Conservation (phyloP, 2,888 invertebrate genomes). For the Aspidiotus destructor region DNA sequence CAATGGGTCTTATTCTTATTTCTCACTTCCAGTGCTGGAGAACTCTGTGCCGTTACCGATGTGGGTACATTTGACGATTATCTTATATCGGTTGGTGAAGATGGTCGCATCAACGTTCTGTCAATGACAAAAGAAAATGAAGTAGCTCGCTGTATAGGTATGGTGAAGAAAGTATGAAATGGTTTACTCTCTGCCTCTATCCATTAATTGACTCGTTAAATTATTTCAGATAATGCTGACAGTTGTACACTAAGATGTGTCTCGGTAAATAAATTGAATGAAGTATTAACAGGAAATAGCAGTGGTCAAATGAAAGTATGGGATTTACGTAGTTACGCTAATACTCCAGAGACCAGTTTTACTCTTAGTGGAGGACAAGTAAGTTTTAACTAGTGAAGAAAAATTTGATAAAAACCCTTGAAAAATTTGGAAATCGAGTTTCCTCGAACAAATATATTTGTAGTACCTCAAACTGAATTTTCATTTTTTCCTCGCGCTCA, state of each 20-base stretch:
- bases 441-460: no score
- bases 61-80: conserved; percentile 67
- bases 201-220: not conserved
- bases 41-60: conserved; percentile 62
- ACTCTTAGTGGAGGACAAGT: conserved; percentile 52
- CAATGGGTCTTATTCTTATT: not conserved
- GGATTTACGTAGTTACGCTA: conserved; percentile 59
- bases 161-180: not conserved
- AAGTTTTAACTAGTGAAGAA: not conserved
- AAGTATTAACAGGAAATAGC: conserved; percentile 73
- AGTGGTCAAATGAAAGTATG: conserved; percentile 83
- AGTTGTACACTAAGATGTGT: conserved; percentile 61
- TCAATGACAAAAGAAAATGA: conserved; percentile 43
- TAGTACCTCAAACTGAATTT: not conserved
- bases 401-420: no score
- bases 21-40: conserved; percentile 39
- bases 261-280: conserved; percentile 51
- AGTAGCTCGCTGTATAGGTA: conserved; percentile 12
- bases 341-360: conserved; percentile 59
- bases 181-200: no score
- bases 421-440: no score
- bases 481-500: not conserved
- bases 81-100: conserved; percentile 73
- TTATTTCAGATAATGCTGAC: conserved; percentile 57
- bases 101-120: conserved; percentile 55